These are phyloP conservation scores for Epiperipatus broadwayi DNA, from an alignment of 2,888 invertebrate genomes.

Conservation along the genomic window DNA sequence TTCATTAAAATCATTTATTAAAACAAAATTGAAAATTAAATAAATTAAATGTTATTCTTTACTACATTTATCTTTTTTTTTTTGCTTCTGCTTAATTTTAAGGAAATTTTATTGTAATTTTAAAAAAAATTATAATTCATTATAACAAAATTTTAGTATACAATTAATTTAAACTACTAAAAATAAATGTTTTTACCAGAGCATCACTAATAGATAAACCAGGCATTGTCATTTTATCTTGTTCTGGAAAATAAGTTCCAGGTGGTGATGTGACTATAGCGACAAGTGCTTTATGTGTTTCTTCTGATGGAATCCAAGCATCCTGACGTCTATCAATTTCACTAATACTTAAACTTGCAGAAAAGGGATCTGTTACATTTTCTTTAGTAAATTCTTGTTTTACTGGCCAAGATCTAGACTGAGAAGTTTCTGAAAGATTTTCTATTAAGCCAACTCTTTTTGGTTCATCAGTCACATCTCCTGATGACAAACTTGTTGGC, in stretches of 20 bases:
- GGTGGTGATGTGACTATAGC: conserved; percentile 43
- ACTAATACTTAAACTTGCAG: conserved; percentile 21
- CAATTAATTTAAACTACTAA: not conserved
- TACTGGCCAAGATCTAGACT: too few species aligned
- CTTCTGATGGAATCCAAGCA: conserved; percentile 57
- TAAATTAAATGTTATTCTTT: too few species aligned
- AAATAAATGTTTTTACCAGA: conserved; percentile 39
- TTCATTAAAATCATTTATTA: not conserved
- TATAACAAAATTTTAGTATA: too few species aligned
- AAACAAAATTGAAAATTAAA: not conserved
- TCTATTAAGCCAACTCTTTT: too few species aligned
- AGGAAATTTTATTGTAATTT: too few species aligned
- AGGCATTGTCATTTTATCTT: conserved; percentile 61
- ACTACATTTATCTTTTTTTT: too few species aligned
- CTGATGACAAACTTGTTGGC: too few species aligned
- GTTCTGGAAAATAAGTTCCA: conserved; percentile 48
- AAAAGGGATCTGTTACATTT: conserved; percentile 21
- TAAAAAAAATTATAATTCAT: too few species aligned
- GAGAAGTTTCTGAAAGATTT: too few species aligned
- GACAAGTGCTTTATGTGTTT: conserved; percentile 42
- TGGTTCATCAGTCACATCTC: too few species aligned
- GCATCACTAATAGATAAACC: conserved; percentile 61
- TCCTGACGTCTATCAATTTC: conserved; percentile 23
- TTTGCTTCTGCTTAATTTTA: too few species aligned
- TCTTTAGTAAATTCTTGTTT: too few species aligned